Conservation (phyloP, 2,888 invertebrate species). For the Pseudanteris insignis region DNA sequence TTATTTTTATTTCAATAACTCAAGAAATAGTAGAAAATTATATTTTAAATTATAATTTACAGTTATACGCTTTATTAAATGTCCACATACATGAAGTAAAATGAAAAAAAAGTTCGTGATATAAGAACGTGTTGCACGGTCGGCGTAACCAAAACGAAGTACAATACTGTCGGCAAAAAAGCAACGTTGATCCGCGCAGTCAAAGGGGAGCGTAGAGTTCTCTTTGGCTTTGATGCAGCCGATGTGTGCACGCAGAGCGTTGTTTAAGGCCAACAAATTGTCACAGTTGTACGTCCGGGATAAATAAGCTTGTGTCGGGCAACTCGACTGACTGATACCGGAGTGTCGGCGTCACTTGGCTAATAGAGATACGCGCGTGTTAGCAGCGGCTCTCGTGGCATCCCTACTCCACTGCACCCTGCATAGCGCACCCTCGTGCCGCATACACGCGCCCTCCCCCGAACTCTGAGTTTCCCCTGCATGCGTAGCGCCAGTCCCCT, state of each 20-base stretch:
- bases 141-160: too few relatives aligned
- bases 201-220: conserved; percentile 14
- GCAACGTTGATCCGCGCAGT: conserved; percentile 19
- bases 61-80: too few relatives aligned
- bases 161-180: too few relatives aligned
- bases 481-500: conserved; percentile 63
- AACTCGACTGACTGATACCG: conserved; percentile 49
- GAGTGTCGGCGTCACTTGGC: conserved; percentile 59
- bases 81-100: too few relatives aligned
- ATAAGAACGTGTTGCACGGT: too few relatives aligned
- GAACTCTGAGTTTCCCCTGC: conserved; percentile 63
- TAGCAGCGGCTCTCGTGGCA: conserved; percentile 49
- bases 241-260: conserved; percentile 45
- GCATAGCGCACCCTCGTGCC: conserved; percentile 48
- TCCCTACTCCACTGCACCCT: conserved; percentile 45
- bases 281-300: conserved; percentile 46
- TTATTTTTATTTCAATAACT: too few relatives aligned
- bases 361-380: conserved; percentile 66
- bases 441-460: conserved; percentile 61
- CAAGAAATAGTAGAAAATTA: too few relatives aligned
- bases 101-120: too few relatives aligned
- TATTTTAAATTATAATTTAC: too few relatives aligned
- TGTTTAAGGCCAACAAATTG: conserved; percentile 55
- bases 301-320: conserved; percentile 56
- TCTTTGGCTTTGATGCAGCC: conserved; percentile 51